Conservation (phyloP, 2,888 invertebrate species). For the Caradrina clavipalpis region DNA sequence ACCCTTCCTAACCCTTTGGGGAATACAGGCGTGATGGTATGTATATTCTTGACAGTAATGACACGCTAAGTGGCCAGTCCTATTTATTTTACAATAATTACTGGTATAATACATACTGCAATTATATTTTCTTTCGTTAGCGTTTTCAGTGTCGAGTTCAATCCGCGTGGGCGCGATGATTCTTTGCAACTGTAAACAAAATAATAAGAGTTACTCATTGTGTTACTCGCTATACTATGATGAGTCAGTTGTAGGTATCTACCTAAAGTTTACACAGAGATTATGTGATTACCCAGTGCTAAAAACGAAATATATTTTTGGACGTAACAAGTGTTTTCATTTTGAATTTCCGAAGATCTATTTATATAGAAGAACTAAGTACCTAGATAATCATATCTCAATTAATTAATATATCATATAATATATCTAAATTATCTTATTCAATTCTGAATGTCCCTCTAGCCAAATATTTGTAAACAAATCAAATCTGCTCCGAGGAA, state of each 20-base stretch:
- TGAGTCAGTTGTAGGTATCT: background rate
- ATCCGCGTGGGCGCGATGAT: conserved; percentile 36
- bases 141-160: conserved; percentile 39
- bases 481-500: conserved; percentile 41
- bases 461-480: conserved; percentile 56
- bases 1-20: no score
- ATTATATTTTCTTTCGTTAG: conserved; percentile 55
- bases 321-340: no score
- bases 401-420: no score
- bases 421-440: conserved; percentile 26
- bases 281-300: conserved; percentile 2
- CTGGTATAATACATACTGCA: conserved; percentile 60
- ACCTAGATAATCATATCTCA: background rate
- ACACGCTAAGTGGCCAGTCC: background rate
- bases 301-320: conserved; percentile 21
- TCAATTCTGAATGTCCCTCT: conserved; percentile 15
- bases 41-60: conserved; percentile 13
- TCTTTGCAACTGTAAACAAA: conserved; percentile 63
- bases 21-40: no score
- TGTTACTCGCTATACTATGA: background rate
- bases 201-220: conserved; percentile 18
- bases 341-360: background rate
- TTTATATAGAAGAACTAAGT: background rate
- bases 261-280: conserved; percentile 6
- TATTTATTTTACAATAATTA: conserved; percentile 17